Percentiles rank a stretch among this genome's conserved stretches.
These are phyloP conservation scores for Monochamus saltuarius DNA, from an alignment of 1,140 invertebrate species.

Conservation along the genomic window DNA sequence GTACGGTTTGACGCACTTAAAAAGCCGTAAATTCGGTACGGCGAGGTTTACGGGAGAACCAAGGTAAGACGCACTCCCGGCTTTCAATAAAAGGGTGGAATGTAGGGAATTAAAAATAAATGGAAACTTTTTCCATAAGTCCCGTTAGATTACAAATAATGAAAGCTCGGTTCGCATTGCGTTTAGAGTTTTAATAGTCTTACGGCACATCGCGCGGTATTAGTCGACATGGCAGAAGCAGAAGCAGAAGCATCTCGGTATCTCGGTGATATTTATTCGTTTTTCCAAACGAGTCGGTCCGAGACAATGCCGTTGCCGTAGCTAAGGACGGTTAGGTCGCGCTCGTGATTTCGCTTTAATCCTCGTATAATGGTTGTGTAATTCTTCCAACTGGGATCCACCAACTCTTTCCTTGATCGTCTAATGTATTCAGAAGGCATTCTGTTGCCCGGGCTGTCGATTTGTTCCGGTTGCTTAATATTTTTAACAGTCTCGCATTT, in stretches of 20 bases:
- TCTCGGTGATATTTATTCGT: conserved; percentile 50
- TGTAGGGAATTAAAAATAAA: conserved; percentile 51
- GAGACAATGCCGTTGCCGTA: conserved; percentile 48
- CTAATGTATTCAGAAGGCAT: conserved; percentile 22
- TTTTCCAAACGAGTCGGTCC: conserved; percentile 52
- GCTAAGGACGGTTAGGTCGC: conserved; percentile 42
- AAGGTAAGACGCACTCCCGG: conserved; percentile 40
- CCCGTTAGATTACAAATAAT: conserved; percentile 50
- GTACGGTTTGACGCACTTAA: conserved; percentile 7
- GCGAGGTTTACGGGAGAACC: conserved; percentile 36
- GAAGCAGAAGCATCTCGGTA: conserved; percentile 42
- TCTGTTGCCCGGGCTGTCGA: conserved; percentile 30
- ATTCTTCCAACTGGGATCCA: conserved; percentile 24
- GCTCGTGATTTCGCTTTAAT: conserved; percentile 51
- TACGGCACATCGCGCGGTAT: conserved; percentile 47
- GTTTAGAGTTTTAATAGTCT: conserved; percentile 51
- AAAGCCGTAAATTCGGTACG: conserved; percentile 23
- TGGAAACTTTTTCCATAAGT: conserved; percentile 50
- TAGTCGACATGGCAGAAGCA: conserved; percentile 45
- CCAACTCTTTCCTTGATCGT: conserved; percentile 21
- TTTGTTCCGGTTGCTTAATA: conserved; percentile 51
- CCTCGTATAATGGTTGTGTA: conserved; percentile 52
- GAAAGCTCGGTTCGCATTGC: conserved; percentile 46
- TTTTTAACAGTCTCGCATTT: conserved; percentile 49
- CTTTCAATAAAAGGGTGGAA: conserved; percentile 50